Conservation (phyloP, 2,888 invertebrate species). For the Polylopha cassiicola region DNA sequence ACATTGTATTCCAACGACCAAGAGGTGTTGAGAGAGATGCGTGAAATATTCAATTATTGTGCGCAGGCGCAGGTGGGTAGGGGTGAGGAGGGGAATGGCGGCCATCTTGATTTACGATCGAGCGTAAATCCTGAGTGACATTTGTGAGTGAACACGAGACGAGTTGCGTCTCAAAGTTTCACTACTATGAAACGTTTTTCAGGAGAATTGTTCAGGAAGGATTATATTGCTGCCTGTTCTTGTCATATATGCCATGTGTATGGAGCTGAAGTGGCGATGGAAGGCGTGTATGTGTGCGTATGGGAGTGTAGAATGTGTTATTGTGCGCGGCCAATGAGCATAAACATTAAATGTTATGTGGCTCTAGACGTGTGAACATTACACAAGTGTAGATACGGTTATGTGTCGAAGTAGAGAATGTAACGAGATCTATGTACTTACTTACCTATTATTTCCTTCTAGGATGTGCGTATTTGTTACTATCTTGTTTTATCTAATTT, state of each 20-base stretch:
- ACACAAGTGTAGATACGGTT: not conserved
- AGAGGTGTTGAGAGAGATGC: constrained; percentile 73
- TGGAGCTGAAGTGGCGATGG: constrained; percentile 35
- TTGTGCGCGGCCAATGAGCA: constrained; percentile 39
- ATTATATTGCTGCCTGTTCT: constrained; percentile 36
- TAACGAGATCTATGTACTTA: too few species aligned
- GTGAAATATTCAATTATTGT: constrained; percentile 76
- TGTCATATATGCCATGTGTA: constrained; percentile 25
- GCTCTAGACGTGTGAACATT: constrained; percentile 36
- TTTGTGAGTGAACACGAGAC: constrained; percentile 65
- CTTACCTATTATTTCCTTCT: too few species aligned
- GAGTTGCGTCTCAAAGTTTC: constrained; percentile 38
- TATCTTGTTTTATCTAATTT: too few species aligned
- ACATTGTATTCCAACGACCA: constrained; percentile 65
- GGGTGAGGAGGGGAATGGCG: constrained; percentile 45
- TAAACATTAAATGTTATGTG: constrained; percentile 47
- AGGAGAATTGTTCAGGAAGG: constrained; percentile 48
- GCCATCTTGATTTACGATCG: constrained; percentile 75
- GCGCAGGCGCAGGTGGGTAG: constrained; percentile 65
- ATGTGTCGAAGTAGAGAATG: too few species aligned
- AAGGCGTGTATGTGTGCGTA: constrained; percentile 30
- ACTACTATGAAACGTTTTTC: constrained; percentile 54
- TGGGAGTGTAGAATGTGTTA: constrained; percentile 32
- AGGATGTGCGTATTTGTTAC: too few species aligned
- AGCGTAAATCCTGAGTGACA: constrained; percentile 73